A percentile compares a stretch with the other conserved stretches of the same genome.
Conservation (phyloP, 2,888 invertebrate genomes). For the Diadegma fenestrale region DNA sequence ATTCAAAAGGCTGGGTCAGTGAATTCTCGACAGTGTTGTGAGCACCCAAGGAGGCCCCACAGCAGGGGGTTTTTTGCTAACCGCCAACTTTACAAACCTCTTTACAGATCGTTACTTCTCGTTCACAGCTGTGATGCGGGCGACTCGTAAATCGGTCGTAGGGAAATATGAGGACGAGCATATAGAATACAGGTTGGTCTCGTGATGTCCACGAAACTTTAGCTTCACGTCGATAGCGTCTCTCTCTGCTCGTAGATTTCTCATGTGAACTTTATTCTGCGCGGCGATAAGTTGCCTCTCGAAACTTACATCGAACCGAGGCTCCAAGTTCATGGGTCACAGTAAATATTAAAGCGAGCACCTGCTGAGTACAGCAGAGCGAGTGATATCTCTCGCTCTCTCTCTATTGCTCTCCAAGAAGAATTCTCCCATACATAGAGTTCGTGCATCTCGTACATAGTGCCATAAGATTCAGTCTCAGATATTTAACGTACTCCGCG, state of each 20-base stretch:
- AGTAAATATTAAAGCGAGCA: conserved; percentile 80
- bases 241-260: conserved; percentile 8
- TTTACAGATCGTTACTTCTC: conserved; percentile 84
- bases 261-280: conserved; percentile 1
- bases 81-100: conserved; percentile 84
- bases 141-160: conserved; percentile 81
- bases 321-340: conserved; percentile 78
- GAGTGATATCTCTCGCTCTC: conserved; percentile 31
- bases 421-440: background rate
- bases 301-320: conserved; percentile 78
- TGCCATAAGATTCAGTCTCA: conserved; percentile 2
- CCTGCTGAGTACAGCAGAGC: conserved; percentile 75
- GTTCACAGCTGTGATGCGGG: conserved; percentile 74
- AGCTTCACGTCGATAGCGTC: conserved; percentile 12
- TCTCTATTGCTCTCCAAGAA: conserved; percentile 13
- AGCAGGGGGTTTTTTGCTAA: conserved; percentile 80
- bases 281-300: background rate
- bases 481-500: conserved; percentile 8
- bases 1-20: conserved; percentile 39
- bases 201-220: conserved; percentile 32
- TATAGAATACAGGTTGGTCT: conserved; percentile 7
- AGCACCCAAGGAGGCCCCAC: conserved; percentile 78
- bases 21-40: conserved; percentile 41
- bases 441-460: conserved; percentile 11
- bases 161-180: conserved; percentile 68